Conservation (phyloP, 2,113 vertebrate genomes). For the Oryzias woworae region DNA sequence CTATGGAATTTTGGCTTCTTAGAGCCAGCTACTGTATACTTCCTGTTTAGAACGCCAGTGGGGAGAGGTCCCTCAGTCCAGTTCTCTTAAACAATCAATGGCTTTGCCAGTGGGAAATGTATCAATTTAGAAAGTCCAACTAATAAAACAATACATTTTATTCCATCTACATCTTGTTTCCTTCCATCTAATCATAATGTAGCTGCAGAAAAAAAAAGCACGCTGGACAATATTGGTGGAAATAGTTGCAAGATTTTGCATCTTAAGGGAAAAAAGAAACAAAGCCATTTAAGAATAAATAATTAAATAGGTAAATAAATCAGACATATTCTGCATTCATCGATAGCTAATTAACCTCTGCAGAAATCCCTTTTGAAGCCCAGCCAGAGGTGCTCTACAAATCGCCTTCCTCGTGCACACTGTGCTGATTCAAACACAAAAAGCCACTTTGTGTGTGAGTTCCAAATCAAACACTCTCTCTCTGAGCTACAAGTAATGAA, state of each 20-base stretch:
- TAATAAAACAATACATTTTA: no score
- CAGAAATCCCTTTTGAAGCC: conserved; percentile 38
- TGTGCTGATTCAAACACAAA: conserved; percentile 31
- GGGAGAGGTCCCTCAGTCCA: no score
- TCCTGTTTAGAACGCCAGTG: no score
- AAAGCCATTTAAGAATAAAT: conserved; percentile 31
- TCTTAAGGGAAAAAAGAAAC: conserved; percentile 38
- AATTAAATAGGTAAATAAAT: conserved; percentile 3
- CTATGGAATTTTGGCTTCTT: no score
- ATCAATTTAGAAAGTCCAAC: no score
- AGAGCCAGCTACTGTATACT: no score
- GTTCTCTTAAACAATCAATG: no score
- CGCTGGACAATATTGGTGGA: neutral
- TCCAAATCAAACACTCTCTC: conserved; percentile 51
- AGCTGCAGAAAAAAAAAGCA: neutral
- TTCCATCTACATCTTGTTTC: no score
- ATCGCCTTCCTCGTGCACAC: conserved; percentile 15
- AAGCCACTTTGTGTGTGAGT: conserved; percentile 5
- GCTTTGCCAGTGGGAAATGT: no score
- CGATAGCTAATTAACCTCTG: conserved; percentile 52
- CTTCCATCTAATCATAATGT: neutral
- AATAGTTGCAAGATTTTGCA: neutral
- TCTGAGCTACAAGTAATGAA: conserved; percentile 60
- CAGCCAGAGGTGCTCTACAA: conserved; percentile 33
- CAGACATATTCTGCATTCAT: conserved; percentile 40